These are phyloP conservation scores for Sisyra terminalis DNA, from an alignment of 2,888 invertebrate genomes.

Conservation along the genomic window DNA sequence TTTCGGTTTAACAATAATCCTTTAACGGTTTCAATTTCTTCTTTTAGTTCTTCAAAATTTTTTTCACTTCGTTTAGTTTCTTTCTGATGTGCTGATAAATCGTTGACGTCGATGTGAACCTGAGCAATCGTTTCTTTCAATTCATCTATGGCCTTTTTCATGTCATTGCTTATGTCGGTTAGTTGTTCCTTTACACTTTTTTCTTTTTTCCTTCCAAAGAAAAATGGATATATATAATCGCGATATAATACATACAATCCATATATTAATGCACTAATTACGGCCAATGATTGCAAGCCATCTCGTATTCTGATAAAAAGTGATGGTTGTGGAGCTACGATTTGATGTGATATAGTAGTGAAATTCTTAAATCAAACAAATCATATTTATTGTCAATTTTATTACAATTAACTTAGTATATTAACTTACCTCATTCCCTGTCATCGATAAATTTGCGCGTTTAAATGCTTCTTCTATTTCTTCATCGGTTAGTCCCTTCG, in stretches of 20 bases:
- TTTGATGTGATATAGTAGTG: background rate
- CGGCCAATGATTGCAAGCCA: slow-evolving; percentile 48
- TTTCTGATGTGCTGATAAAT: slow-evolving; percentile 27
- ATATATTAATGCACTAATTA: slow-evolving; percentile 65
- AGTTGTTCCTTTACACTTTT: slow-evolving; percentile 49
- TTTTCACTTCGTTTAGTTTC: slow-evolving; percentile 30
- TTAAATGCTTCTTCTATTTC: slow-evolving; percentile 2
- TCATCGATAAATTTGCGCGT: background rate
- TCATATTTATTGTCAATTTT: too few relatives aligned
- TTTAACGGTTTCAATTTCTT: slow-evolving; percentile 55
- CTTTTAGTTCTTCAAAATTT: slow-evolving; percentile 48
- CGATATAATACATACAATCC: slow-evolving; percentile 68
- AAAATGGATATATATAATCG: slow-evolving; percentile 44
- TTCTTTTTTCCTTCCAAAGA: slow-evolving; percentile 50
- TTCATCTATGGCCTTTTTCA: slow-evolving; percentile 39
- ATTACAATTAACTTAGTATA: too few relatives aligned
- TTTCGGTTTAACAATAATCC: slow-evolving; percentile 60
- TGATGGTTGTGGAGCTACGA: slow-evolving; percentile 21
- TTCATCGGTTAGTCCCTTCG: slow-evolving; percentile 48
- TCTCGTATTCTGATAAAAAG: slow-evolving; percentile 42
- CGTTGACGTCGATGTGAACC: slow-evolving; percentile 47
- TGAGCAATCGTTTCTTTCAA: slow-evolving; percentile 46
- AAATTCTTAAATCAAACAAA: too few relatives aligned
- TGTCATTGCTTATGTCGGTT: slow-evolving; percentile 46
- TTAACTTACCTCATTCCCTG: too few relatives aligned